Conservation (phyloP, 2,888 invertebrate species). For the Leptopilina myrica region DNA sequence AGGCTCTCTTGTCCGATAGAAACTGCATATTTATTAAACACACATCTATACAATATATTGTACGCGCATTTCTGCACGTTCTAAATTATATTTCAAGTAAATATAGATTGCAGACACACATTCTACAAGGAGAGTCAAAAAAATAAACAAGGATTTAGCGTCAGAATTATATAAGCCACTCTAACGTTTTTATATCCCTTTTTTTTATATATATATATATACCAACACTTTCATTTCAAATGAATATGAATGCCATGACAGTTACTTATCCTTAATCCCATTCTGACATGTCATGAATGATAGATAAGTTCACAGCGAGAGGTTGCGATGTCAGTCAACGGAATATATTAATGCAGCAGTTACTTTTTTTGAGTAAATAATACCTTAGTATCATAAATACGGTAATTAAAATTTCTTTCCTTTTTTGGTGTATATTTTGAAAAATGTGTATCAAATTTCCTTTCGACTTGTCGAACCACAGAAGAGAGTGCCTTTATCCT, state of each 20-base stretch:
- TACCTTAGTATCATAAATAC: too few relatives aligned
- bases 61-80: too few relatives aligned
- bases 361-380: slow-evolving; percentile 7
- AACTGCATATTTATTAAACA: slow-evolving; percentile 27
- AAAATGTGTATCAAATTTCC: slow-evolving; percentile 32
- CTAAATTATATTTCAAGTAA: too few relatives aligned
- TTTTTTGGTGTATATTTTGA: background rate
- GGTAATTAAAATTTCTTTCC: too few relatives aligned
- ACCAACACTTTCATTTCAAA: background rate
- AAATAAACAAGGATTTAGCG: slow-evolving; percentile 1
- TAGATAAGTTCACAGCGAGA: slow-evolving; percentile 15
- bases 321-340: slow-evolving; percentile 4
- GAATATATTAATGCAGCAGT: slow-evolving; percentile 13
- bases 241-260: slow-evolving; percentile 9
- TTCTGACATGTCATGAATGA: slow-evolving; percentile 19
- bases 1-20: slow-evolving; percentile 28
- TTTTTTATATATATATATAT: background rate
- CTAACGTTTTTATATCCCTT: background rate
- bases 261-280: slow-evolving; percentile 12
- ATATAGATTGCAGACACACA: too few relatives aligned
- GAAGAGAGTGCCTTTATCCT: slow-evolving; percentile 47
- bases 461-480: slow-evolving; percentile 42
- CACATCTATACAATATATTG: too few relatives aligned
- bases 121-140: background rate
- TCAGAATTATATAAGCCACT: slow-evolving; percentile 11